Conservation (phyloP, 1,140 invertebrate species). For the Ridgeia piscesae region DNA sequence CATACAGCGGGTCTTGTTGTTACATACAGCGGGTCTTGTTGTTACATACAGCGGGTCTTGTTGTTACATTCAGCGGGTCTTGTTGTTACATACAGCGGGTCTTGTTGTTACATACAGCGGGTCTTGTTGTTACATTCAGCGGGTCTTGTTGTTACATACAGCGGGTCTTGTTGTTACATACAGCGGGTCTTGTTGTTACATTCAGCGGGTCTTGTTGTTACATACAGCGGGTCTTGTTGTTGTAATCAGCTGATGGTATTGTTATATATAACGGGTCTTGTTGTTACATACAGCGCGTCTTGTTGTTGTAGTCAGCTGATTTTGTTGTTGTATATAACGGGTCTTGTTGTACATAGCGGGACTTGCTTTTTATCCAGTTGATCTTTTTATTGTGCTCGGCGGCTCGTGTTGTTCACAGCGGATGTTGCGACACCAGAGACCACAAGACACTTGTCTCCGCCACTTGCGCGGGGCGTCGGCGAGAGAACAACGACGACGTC, state of each 20-base stretch:
- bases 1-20: too few relatives aligned
- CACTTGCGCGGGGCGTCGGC: background rate
- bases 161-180: background rate
- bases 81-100: too few relatives aligned
- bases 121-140: background rate
- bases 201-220: background rate
- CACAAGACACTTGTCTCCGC: background rate
- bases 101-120: background rate
- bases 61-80: too few relatives aligned
- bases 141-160: background rate
- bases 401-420: background rate
- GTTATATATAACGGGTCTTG: background rate
- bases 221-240: background rate
- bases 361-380: background rate
- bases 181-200: background rate
- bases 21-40: too few relatives aligned
- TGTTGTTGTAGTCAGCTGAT: background rate
- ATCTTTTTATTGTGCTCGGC: background rate
- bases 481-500: background rate
- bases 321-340: background rate
- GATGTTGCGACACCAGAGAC: background rate
- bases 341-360: background rate
- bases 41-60: too few relatives aligned
- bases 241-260: background rate
- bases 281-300: background rate